phyloP scores from a whole-genome alignment of 1,140 invertebrate species.

The Bombus sylvicola region DNA sequence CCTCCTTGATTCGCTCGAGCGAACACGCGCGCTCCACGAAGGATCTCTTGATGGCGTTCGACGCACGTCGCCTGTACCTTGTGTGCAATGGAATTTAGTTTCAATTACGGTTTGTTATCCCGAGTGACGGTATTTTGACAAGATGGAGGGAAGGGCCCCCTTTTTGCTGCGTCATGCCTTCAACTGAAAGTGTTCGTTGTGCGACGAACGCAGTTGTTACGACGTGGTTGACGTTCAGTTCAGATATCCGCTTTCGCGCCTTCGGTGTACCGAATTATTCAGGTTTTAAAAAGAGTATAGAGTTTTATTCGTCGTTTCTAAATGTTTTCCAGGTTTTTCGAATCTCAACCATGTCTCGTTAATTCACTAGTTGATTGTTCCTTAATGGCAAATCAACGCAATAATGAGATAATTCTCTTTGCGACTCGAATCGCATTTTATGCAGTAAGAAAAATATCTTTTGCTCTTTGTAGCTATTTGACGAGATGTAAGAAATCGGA shows the following conservation, averaged over 20 bases:
- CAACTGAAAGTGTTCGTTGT: too few relatives aligned
- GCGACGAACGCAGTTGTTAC: neutral
- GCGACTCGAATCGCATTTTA: too few relatives aligned
- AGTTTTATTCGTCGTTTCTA: too few relatives aligned
- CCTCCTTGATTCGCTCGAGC: neutral
- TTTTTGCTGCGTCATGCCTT: neutral
- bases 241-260: neutral
- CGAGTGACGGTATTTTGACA: slow-evolving; percentile 28
- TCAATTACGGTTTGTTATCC: slow-evolving; percentile 21
- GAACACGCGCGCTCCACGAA: neutral
- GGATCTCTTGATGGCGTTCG: neutral
- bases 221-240: neutral
- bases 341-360: too few relatives aligned
- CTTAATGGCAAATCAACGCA: too few relatives aligned
- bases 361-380: too few relatives aligned
- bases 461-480: too few relatives aligned
- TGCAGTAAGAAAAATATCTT: too few relatives aligned
- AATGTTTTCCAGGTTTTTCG: too few relatives aligned
- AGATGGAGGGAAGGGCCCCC: neutral
- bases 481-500: too few relatives aligned
- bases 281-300: rapidly evolving
- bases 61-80: too few relatives aligned
- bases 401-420: rapidly evolving
- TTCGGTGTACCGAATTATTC: too few relatives aligned
- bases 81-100: neutral